These are phyloP conservation scores for Nannospalax galili DNA, from an alignment of 2,113 vertebrate species.

Conservation along the genomic window DNA sequence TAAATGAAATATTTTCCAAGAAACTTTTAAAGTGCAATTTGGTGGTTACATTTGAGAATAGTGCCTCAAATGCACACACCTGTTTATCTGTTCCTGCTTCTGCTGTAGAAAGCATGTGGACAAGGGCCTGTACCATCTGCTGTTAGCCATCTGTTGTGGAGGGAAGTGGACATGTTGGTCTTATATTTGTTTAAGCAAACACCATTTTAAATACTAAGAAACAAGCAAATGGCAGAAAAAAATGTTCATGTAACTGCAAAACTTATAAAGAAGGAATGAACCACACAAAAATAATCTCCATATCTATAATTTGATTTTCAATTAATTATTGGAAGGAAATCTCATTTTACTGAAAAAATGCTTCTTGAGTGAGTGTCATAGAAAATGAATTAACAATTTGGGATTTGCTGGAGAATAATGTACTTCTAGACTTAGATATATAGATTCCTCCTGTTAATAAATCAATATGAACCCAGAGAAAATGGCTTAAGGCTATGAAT, in stretches of 20 bases:
- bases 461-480: background rate
- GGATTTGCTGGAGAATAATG: background rate
- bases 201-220: background rate
- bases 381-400: background rate
- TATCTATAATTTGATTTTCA: background rate
- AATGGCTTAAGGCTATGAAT: background rate
- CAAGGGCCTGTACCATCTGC: constrained; percentile 12
- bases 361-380: background rate
- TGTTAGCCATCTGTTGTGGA: constrained; percentile 52
- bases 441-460: background rate
- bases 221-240: background rate
- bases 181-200: constrained; percentile 61
- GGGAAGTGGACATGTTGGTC: background rate
- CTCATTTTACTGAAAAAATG: background rate
- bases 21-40: background rate
- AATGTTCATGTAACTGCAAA: background rate
- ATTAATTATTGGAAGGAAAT: background rate
- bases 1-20: background rate
- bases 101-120: constrained; percentile 45
- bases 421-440: too few species aligned
- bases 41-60: background rate
- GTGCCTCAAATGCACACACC: background rate
- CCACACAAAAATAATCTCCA: background rate
- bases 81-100: constrained; percentile 2
- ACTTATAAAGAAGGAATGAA: background rate